Evolutionary conservation across 2,888 invertebrate species (phyloP).

Genomic region (Ephialtes manifestator): DNA sequence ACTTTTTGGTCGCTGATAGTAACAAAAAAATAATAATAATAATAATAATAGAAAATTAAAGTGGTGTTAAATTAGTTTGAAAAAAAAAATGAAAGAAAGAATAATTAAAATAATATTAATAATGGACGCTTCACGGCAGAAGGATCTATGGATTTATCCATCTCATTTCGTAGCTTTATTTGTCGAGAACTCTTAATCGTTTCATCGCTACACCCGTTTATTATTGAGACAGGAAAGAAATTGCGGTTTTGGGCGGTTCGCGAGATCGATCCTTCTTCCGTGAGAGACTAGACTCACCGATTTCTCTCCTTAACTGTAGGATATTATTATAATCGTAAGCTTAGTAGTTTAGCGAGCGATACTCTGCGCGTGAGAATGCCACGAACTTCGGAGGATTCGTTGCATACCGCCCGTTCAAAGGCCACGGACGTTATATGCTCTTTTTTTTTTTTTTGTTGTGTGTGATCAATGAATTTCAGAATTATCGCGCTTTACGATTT

Average conservation of each 20-base stretch:
- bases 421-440: constrained; percentile 26
- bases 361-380: constrained; percentile 35
- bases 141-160: constrained; percentile 53
- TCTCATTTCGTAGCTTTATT: constrained; percentile 31
- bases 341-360: constrained; percentile 61
- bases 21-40: constrained; percentile 44
- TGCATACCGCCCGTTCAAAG: constrained; percentile 56
- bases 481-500: constrained; percentile 3
- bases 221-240: constrained; percentile 19
- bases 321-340: constrained; percentile 62
- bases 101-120: constrained; percentile 40
- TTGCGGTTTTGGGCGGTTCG: constrained; percentile 54
- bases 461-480: constrained; percentile 25
- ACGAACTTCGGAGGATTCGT: constrained; percentile 52
- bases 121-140: constrained; percentile 74
- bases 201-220: background rate
- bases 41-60: constrained; percentile 7
- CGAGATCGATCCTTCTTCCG: constrained; percentile 70
- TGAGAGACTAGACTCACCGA: constrained; percentile 83
- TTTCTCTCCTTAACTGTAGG: constrained; percentile 70
- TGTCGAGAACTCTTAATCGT: constrained; percentile 32
- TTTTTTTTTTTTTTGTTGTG: background rate
- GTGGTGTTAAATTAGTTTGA: constrained; percentile 16
- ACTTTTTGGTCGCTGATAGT: constrained; percentile 73
- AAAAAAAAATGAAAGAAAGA: constrained; percentile 35